Evolutionary conservation across 1,140 invertebrate genomes (phyloP), one percentile per base, ranked within the genome.

Genomic region (Hylaeus anthracinus): DNA sequence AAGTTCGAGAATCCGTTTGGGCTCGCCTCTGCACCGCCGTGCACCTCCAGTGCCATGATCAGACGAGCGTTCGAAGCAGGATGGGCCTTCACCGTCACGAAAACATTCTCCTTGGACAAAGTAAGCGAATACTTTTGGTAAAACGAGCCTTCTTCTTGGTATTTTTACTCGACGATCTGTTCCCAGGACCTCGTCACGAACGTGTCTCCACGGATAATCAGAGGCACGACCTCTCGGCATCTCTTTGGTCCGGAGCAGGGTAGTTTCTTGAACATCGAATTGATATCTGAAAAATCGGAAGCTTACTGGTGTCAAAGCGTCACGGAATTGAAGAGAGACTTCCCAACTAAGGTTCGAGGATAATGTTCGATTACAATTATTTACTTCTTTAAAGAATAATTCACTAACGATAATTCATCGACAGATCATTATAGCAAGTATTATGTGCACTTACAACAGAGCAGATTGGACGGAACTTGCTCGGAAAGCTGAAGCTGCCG

Each of bases 1-100:
- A 97, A 96, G 88, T 99, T 99, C 91, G 96, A 97, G 91, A 99
- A 99, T 94, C 99, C 99, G 0, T 99, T 99, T 91, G 99, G 99
- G 0, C 92, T 99, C 60, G 99, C 99, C 14, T 99, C 98, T 56
- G 99, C 99, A 1, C 98, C 99, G 15, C 99, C 99, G 0, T 98
- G 98, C 2, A 99, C 99, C 15, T 96, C 96, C 66, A 96, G 97
- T 37, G 95, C 98, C 0, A 99, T 99, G 99, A 99, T 99, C 56
- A 93, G 98, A 9, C 93, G 98, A 84, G 97, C 97, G 37, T 99
- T 99, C 91, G 96, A 99, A 93, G 97, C 98, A 86, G 99, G 99
- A 1, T 99, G 99, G 99, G 97, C 95, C 3, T 99, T 99, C 92
- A 97, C 96, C 71, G 96, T 99, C 1, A 99, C 98, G 0, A 99